Base-by-base conservation (phyloP, 2,888 invertebrate genomes). In the Pheosia tremula region DNA sequence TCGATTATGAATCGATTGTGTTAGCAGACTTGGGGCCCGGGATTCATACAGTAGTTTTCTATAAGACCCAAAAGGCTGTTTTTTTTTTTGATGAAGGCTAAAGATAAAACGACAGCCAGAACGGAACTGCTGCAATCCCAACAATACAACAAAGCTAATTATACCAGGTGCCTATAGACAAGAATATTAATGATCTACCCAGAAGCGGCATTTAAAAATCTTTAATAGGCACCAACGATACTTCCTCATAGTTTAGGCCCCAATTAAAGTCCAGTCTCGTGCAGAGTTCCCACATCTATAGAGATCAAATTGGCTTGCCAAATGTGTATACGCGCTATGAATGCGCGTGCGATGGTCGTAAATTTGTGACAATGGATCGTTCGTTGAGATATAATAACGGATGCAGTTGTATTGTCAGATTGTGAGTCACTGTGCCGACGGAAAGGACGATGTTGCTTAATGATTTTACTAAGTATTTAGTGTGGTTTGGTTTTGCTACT, bases 201-300 rank as follows among this genome's bases (percentile, higher is more conserved):
- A 57, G 45, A 47, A 47, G 5, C 8, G n/a, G 7, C 10, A 56
- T 43, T 56, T 10, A 6, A 56, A 41, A 41, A 56, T 7, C n/a
- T 56, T 41, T 52, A 38, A 50, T 50, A 24, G 24, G 24, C 2
- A 24, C 24, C 24, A 24, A 8, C 50, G 50, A 24, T 50, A 50
- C 50, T 50, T 50, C 50, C 54, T 38, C 54, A 54, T 54, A 37
- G 39, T 56, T 56, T 56, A 56, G 56, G 45, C n/a, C 45, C 24
- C 36, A 56, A 56, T 56, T 56, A 56, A 37, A 75, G 74, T 77
- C 75, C 3, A 58, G 74, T 75, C 76, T 75, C 76, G 76, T 75
- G 60, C 61, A 7, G 7, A 38, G 69, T 73, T 75, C 75, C 68
- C 76, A 76, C 67, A 67, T 58, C 52, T n/a, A 58, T 53, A 57